Evolutionary conservation across 35 echinoderm and acorn worm species (phyloP).

Genomic region (Hemicentrotus pulcherrimus): DNA sequence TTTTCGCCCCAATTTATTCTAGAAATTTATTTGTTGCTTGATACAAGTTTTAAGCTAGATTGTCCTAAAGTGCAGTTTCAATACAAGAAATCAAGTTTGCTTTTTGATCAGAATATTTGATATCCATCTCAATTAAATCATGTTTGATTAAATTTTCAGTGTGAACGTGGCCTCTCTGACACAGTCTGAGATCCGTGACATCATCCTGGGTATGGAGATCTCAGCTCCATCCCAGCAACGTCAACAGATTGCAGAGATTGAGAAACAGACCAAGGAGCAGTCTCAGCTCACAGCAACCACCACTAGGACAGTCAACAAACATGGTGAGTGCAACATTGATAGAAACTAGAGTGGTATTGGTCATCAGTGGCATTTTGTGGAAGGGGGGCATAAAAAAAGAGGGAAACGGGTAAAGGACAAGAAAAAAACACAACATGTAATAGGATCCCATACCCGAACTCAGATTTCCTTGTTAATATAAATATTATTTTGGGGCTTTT

Average conservation of each 20-base stretch:
- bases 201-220: conserved; percentile 99
- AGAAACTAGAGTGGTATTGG: no score
- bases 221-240: conserved; percentile 97
- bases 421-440: no score
- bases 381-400: no score
- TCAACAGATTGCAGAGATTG: conserved; percentile 98
- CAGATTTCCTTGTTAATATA: no score
- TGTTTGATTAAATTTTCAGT: conserved; percentile 52
- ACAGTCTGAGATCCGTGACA: conserved; percentile 98
- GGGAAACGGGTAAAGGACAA: no score
- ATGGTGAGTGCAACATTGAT: conserved; percentile 70
- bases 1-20: no score
- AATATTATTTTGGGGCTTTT: no score
- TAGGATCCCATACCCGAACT: no score
- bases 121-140: not conserved
- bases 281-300: conserved; percentile 96
- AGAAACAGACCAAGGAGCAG: conserved; percentile 99
- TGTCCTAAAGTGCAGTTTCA: not conserved
- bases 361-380: no score
- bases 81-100: not conserved
- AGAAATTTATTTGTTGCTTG: no score
- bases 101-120: not conserved
- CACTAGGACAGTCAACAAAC: conserved; percentile 97
- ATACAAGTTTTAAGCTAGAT: no score
- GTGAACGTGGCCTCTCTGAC: conserved; percentile 96